A percentile compares a stretch with the other conserved stretches of the same genome.
Evolutionary conservation across 2,797 vertebrate genomes (phyloP).

Genomic region (Setipinna tenuifilis): DNA sequence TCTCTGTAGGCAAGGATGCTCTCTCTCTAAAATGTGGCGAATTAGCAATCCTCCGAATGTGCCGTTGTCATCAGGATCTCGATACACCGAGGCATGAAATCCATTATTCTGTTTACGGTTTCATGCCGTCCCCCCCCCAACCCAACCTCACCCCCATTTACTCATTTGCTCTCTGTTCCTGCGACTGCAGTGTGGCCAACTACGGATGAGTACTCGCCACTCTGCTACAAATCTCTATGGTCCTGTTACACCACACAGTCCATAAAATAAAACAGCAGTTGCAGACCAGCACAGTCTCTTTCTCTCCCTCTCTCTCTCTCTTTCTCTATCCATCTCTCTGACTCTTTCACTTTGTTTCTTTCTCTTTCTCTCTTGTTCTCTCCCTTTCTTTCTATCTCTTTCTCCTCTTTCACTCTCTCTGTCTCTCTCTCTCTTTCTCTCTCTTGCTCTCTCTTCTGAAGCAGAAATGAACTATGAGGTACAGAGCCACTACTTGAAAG

Average conservation of each 20-base stretch:
- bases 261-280: constrained; percentile 41
- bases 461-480: constrained; percentile 50
- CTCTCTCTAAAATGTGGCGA: background rate
- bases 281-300: constrained; percentile 19
- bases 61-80: constrained; percentile 17
- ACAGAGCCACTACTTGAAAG: constrained; percentile 49
- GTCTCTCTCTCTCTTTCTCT: background rate
- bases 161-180: background rate
- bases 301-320: background rate
- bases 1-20: background rate
- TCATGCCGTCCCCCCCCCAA: background rate
- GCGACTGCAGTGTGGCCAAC: background rate
- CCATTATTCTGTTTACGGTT: constrained; percentile 23
- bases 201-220: background rate
- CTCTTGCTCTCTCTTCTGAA: constrained; percentile 19
- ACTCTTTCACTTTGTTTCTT: background rate
- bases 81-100: constrained; percentile 11
- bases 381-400: background rate
- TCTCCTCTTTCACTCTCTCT: background rate
- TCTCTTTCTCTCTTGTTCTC: background rate
- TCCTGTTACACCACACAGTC: constrained; percentile 30
- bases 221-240: constrained; percentile 1
- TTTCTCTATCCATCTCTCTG: background rate
- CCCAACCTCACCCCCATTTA: background rate
- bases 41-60: constrained; percentile 14